Evolutionary conservation across 2,888 invertebrate species (phyloP), one percentile per base, ranked within the genome.

Genomic region (Merodon equestris): DNA sequence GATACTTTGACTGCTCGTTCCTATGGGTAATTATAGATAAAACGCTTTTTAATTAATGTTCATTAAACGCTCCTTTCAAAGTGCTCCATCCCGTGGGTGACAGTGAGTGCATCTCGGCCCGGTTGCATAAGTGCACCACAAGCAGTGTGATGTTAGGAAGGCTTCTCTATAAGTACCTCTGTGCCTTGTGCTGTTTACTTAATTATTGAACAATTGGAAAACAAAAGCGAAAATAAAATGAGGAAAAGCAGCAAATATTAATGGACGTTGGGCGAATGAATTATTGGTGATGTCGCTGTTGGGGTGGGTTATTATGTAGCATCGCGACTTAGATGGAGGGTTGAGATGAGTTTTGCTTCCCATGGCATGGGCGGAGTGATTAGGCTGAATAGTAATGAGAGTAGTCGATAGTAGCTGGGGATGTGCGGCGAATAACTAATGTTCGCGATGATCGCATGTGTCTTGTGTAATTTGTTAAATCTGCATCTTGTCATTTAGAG

Each of bases 1-100:
- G 66, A 75, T 19, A 56, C 76, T 57, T 17, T 70, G 75, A 64
- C 75, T 64, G 64, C 38, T 51, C 38, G 60, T 53, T 66, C 73
- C 63, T 77, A n/a, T n/a, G n/a, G n/a, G n/a, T n/a, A 77, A 77
- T 77, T 77, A 73, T 57, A 63, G 53, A 51, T 67, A 68, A 68
- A 77, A 68, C 57, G 53, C 57, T 77, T 72, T 77, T 77, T 77
- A 73, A 77, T 77, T 77, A 58, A 68, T 47, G 57, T 58, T 57
- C 58, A 61, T 64, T 70, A 70, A 48, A 61, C 45, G n/a, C 13
- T 66, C 38, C 45, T n/a, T 44, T n/a, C 15, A 27, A 27, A 9
- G 57, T n/a, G 17, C 13, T 57, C 38, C 40, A 45, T 42, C 56
- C 56, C 56, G 54, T 56, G 56, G 19, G 36, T 19, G 47, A 17